These are phyloP conservation scores for Siniperca scherzeri DNA, from an alignment of 2,797 vertebrate species.

Conservation along the genomic window DNA sequence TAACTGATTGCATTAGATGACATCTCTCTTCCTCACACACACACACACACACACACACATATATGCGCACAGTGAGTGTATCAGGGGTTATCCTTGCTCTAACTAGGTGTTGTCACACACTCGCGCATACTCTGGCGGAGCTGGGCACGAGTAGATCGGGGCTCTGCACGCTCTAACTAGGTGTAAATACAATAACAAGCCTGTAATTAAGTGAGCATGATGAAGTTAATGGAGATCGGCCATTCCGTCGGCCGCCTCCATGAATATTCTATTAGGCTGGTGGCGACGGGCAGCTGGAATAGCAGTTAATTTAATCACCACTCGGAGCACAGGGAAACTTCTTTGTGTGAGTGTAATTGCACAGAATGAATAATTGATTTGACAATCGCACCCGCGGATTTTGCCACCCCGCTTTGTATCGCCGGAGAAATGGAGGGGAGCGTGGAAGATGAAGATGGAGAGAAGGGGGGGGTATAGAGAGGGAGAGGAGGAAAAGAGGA, in stretches of 20 bases:
- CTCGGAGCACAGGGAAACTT: conserved; percentile 99
- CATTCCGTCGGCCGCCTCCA: conserved; percentile 99
- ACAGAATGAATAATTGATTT: conserved; percentile 99
- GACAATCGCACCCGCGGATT: conserved; percentile 99
- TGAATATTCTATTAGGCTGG: conserved; percentile 99
- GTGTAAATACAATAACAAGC: conserved; percentile 99
- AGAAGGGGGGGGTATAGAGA: conserved; percentile 26
- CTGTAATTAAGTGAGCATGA: conserved; percentile 99
- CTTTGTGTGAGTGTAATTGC: conserved; percentile 99
- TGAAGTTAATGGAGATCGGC: conserved; percentile 99
- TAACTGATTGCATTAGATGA: conserved; percentile 26
- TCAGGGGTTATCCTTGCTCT: conserved; percentile 80
- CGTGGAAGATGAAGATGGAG: conserved; percentile 35
- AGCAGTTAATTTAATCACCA: conserved; percentile 99
- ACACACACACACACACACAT: conserved; percentile 13
- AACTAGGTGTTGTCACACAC: conserved; percentile 84
- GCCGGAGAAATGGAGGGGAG: conserved; percentile 78
- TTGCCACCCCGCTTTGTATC: conserved; percentile 95
- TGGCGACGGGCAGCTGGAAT: conserved; percentile 99
- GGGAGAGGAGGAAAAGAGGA: conserved; percentile 55
- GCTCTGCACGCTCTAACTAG: conserved; percentile 99
- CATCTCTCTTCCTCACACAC: conserved; percentile 14
- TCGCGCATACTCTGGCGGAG: conserved; percentile 69
- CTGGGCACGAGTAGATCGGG: conserved; percentile 93
- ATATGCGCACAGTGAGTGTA: conserved; percentile 72